Evolutionary conservation across 2,888 invertebrate species (phyloP).

Genomic region (Lampropteryx suffumata): DNA sequence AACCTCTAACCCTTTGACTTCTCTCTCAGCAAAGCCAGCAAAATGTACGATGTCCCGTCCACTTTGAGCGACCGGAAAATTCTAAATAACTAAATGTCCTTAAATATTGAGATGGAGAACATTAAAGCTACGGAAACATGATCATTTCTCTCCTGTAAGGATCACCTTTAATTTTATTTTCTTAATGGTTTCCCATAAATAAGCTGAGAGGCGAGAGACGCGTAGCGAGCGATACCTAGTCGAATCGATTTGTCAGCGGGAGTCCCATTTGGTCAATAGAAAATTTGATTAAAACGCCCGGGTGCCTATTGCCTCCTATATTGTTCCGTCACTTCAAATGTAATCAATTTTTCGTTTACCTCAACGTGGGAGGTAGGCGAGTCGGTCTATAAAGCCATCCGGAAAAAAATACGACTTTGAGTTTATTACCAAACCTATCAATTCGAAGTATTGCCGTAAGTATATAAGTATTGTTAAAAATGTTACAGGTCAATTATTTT

Average conservation of each 20-base stretch:
- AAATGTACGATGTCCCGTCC: conserved; percentile 10
- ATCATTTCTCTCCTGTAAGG: conserved; percentile 26
- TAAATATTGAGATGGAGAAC: conserved; percentile 19
- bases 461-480: conserved; percentile 15
- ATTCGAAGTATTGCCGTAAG: conserved; percentile 16
- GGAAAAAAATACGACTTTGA: conserved; percentile 25
- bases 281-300: conserved; percentile 59
- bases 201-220: conserved; percentile 34
- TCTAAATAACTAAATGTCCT: conserved; percentile 25
- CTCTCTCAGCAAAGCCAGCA: background rate
- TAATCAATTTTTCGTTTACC: conserved; percentile 41
- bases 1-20: conserved; percentile 3
- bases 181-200: conserved; percentile 56
- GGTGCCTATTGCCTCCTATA: conserved; percentile 47
- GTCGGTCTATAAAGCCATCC: conserved; percentile 27
- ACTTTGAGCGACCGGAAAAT: conserved; percentile 25
- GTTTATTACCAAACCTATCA: conserved; percentile 22
- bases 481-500: conserved; percentile 16
- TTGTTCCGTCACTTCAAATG: conserved; percentile 45
- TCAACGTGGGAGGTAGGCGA: conserved; percentile 23
- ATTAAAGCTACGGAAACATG: conserved; percentile 16
- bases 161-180: conserved; percentile 44
- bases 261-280: conserved; percentile 56
- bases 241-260: conserved; percentile 63
- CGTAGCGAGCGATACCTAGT: conserved; percentile 42